Conservation (phyloP, 2,888 invertebrate species). For the Tenodera sinensis region DNA sequence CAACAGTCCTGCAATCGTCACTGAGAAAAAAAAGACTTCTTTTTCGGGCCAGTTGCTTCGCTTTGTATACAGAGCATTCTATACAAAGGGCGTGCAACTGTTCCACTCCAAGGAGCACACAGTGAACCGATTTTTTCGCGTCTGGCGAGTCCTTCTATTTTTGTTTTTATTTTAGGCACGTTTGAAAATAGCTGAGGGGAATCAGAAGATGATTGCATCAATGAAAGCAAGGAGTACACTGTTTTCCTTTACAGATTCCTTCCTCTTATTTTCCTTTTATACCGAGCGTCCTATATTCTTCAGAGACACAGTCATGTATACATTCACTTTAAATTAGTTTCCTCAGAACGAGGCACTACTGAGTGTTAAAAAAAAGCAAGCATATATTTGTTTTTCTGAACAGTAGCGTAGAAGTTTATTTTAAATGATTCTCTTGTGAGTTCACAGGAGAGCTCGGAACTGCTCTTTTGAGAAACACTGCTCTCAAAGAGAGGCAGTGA, state of each 20-base stretch:
- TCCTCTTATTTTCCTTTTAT: background rate
- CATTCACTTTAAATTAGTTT: background rate
- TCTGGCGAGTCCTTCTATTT: background rate
- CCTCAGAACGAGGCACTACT: background rate
- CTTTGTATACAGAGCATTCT: background rate
- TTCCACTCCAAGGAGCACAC: background rate
- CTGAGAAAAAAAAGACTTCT: background rate
- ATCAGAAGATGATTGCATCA: background rate
- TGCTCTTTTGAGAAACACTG: background rate
- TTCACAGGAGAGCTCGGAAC: background rate
- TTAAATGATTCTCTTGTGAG: background rate
- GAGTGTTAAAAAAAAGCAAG: background rate
- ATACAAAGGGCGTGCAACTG: background rate
- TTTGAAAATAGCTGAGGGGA: background rate
- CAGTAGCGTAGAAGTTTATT: background rate
- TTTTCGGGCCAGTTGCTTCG: background rate
- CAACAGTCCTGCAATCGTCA: background rate
- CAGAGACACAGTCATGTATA: background rate
- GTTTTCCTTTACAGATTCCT: background rate
- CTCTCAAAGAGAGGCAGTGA: background rate
- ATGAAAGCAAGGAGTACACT: background rate
- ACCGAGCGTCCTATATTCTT: background rate
- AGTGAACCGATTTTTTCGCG: background rate
- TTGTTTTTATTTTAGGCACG: background rate
- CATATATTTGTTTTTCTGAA: background rate